Evolutionary conservation across 2,113 vertebrate species (phyloP).

Genomic region (Trochalopteron elliotii): DNA sequence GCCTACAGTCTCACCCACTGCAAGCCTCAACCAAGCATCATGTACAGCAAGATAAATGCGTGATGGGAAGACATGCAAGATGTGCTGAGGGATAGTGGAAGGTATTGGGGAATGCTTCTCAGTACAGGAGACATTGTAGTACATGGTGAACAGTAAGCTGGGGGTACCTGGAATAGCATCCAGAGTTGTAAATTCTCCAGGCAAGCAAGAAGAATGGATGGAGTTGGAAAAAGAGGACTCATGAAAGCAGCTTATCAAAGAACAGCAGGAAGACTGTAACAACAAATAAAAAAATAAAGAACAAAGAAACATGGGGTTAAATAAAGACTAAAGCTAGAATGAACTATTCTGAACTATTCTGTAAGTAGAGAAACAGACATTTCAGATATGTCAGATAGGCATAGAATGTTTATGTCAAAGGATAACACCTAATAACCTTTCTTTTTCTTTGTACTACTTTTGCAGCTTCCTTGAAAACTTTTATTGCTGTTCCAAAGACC

Average conservation of each 20-base stretch:
- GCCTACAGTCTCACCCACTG: neutral
- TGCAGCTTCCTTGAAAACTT: neutral
- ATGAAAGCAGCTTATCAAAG: neutral
- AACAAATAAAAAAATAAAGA: neutral
- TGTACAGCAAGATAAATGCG: neutral
- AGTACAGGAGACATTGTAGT: neutral
- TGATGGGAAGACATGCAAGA: neutral
- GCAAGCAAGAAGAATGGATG: neutral
- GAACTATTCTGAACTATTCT: neutral
- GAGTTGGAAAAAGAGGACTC: neutral
- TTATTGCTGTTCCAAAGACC: neutral
- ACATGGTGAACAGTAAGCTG: neutral
- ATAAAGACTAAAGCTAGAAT: neutral
- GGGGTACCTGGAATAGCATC: neutral
- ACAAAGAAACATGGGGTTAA: neutral
- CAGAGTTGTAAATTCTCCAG: neutral
- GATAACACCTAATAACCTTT: neutral
- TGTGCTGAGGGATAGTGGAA: neutral
- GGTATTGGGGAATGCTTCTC: neutral
- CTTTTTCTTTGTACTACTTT: neutral
- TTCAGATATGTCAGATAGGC: neutral
- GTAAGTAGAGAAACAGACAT: neutral
- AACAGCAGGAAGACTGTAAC: neutral
- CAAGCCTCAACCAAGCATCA: neutral
- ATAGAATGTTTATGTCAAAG: neutral